Percentiles rank a stretch among this genome's conserved stretches.
Conservation (phyloP, 2,888 invertebrate genomes). For the Lasioglossum morio region DNA sequence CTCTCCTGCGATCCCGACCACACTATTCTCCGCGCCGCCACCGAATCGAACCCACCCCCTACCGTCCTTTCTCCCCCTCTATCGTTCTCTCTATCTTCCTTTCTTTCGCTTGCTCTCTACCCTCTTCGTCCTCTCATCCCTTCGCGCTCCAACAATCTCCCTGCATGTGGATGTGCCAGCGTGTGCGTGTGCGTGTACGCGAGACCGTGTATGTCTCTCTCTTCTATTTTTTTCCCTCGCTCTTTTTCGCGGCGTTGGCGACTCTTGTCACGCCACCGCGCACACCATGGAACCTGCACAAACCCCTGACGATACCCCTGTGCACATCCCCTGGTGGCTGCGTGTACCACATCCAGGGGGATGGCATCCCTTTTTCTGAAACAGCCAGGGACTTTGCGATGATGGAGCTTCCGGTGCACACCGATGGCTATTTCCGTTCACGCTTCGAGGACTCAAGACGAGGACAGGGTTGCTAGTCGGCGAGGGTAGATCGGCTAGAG, state of each 20-base stretch:
- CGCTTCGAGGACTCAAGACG: slow-evolving; percentile 54
- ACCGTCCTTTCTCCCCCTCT: slow-evolving; percentile 58
- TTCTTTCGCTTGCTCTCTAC: slow-evolving; percentile 42
- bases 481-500: slow-evolving; percentile 20
- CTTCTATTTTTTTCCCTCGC: slow-evolving; percentile 32
- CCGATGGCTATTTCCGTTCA: slow-evolving; percentile 73
- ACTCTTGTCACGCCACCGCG: slow-evolving; percentile 62
- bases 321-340: neutral
- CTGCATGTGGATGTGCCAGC: neutral
- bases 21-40: slow-evolving; percentile 66
- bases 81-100: too few species aligned
- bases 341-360: slow-evolving; percentile 4
- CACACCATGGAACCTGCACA: slow-evolving; percentile 31
- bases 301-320: neutral
- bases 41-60: slow-evolving; percentile 65
- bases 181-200: neutral
- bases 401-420: slow-evolving; percentile 67
- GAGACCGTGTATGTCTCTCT: too few species aligned
- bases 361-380: slow-evolving; percentile 44
- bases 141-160: slow-evolving; percentile 21
- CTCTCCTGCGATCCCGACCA: slow-evolving; percentile 76
- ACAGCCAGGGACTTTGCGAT: slow-evolving; percentile 3
- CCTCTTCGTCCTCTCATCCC: slow-evolving; percentile 63
- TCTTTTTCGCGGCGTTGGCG: slow-evolving; percentile 54
- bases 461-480: neutral